Percentiles rank a stretch among this genome's conserved stretches.
phyloP scores from a whole-genome alignment of 2,113 vertebrate genomes.

The Theropithecus gelada region DNA sequence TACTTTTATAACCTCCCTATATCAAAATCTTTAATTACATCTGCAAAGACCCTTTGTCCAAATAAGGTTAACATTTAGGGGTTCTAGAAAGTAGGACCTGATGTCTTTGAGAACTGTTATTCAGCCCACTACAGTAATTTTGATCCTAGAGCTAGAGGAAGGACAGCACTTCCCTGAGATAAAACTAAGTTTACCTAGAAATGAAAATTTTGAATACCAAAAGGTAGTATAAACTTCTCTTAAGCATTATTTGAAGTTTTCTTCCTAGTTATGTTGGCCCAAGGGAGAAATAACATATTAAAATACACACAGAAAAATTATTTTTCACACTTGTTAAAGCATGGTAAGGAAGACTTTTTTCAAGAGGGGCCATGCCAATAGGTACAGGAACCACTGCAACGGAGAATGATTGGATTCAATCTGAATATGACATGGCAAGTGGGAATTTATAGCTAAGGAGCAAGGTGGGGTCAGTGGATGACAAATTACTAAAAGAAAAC shows the following conservation, averaged over 20 bases:
- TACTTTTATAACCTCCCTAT: background rate
- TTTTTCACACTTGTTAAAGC: background rate
- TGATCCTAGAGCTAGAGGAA: constrained; percentile 1
- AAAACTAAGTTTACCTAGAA: background rate
- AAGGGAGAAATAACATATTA: constrained; percentile 41
- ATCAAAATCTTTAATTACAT: background rate
- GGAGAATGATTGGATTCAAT: background rate
- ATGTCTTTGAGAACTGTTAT: background rate
- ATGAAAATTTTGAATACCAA: background rate
- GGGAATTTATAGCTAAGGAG: background rate
- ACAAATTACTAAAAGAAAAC: background rate
- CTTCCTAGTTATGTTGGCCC: background rate
- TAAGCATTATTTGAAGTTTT: constrained; percentile 22
- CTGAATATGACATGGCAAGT: background rate
- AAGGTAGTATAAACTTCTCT: background rate
- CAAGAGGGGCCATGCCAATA: background rate
- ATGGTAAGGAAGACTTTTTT: background rate
- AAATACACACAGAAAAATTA: background rate
- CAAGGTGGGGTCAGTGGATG: background rate
- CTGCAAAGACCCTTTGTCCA: background rate
- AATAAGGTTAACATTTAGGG: background rate
- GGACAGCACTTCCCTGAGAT: background rate
- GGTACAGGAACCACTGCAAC: background rate
- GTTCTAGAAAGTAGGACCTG: background rate
- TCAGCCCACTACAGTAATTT: background rate